phyloP scores from a whole-genome alignment of 1,140 invertebrate genomes.

The Heterodera carotae region DNA sequence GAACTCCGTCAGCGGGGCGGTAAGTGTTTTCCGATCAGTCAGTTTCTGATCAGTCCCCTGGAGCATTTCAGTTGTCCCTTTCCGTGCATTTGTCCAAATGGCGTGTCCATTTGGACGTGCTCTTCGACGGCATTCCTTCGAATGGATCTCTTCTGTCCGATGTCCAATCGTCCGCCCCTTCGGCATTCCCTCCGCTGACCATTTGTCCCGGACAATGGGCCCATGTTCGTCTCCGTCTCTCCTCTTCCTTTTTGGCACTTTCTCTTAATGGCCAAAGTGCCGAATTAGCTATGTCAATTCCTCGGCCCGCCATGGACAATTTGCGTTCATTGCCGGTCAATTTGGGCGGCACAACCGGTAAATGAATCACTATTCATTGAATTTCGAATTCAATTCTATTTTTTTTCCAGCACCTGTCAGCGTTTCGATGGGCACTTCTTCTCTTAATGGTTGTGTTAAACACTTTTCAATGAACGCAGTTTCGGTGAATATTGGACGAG shows the following conservation, averaged over 20 bases:
- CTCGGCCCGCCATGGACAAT: slow-evolving; percentile 31
- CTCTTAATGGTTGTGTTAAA: slow-evolving; percentile 44
- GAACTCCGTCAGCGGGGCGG: slow-evolving; percentile 31
- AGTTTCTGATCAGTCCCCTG: slow-evolving; percentile 1
- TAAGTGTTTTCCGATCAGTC: slow-evolving; percentile 31
- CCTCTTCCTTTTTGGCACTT: slow-evolving; percentile 13
- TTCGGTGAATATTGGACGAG: slow-evolving; percentile 11
- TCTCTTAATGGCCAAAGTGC: slow-evolving; percentile 28
- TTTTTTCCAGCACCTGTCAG: slow-evolving; percentile 35
- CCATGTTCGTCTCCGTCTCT: slow-evolving; percentile 31
- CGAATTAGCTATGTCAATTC: slow-evolving; percentile 19
- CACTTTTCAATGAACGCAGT: slow-evolving; percentile 36
- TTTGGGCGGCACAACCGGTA: slow-evolving; percentile 49
- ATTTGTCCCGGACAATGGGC: slow-evolving; percentile 49
- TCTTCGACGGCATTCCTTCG: slow-evolving; percentile 15
- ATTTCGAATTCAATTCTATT: slow-evolving; percentile 23
- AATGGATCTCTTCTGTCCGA: slow-evolving; percentile 4
- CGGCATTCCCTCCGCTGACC: background rate
- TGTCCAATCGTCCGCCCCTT: background rate
- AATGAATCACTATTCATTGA: background rate
- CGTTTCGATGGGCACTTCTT: slow-evolving; percentile 25
- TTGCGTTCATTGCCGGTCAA: slow-evolving; percentile 43
- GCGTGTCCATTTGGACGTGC: slow-evolving; percentile 30
- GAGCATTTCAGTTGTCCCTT: slow-evolving; percentile 40
- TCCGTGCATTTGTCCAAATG: slow-evolving; percentile 35